Evolutionary conservation across 2,113 vertebrate genomes (phyloP), one percentile per base, ranked within the genome.

Genomic region (Sinocyclocheilus grahami): DNA sequence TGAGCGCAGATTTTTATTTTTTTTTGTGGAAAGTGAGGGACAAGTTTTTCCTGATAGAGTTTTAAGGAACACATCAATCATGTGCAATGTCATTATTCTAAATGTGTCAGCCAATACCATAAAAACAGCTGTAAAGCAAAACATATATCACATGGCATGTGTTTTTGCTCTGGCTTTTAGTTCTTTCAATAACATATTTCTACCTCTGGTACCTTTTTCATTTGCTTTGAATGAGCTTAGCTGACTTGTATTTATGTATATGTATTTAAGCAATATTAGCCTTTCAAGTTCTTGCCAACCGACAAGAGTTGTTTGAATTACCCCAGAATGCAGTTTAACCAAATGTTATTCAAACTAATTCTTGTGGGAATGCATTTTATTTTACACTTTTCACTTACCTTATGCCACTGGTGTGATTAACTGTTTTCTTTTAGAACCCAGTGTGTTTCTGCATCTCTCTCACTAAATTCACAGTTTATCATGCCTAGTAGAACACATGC

Each of bases 301-400:
- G 14, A 37, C 58, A 62, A 27, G 85, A 53, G 53, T 10, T 87
- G 86, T 84, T 87, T 87, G 18, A 84, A 46, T 81, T 84, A 84
- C 82, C 81, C 79, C 72, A 48, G 51, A 76, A 84, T 63, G 13
- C 53, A 81, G 82, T 84, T 89, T 77, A 89, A 86, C 18, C 24
- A 86, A 86, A 88, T 88, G 81, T 85, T 87, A 51, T 83, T 78
- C 69, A 30, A 63, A 48, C 42, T n/a, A 27, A 51, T 81, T 63
- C 79, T 60, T 88, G 27, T 27, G 53, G 71, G 39, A 9, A 79
- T 83, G 14, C 12, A 78, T 67, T 27, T 58, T 67, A 69, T 71
- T 27, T 27, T 27, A n/a, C n/a, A n/a, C n/a, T n/a, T n/a, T n/a
- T n/a, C n/a, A n/a, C n/a, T n/a, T n/a, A n/a, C n/a, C n/a, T n/a